Base-by-base conservation (phyloP, 2,113 vertebrate species). In the Strix uralensis region DNA sequence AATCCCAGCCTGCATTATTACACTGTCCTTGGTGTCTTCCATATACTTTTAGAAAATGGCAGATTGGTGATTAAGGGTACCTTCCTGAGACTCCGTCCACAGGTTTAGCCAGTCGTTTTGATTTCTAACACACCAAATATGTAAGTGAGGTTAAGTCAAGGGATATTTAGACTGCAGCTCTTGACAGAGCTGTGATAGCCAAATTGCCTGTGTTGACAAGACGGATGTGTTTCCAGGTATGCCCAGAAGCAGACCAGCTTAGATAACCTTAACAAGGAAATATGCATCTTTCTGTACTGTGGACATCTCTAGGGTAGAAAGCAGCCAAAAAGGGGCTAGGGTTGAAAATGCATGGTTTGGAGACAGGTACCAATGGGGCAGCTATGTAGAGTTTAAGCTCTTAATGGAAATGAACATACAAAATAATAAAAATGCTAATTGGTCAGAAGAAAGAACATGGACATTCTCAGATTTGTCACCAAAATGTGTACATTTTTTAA, bases 121-220 rank as follows among this genome's bases (percentile, higher is more conserved):
- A 7, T 61, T 72, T 46, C 52, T 47, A 19, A 2, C 4, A 1
- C 2, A 26, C 10, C 47, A 49, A n/a, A 32, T 2, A 1, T 0
- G 2, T 30, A 42, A 26, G 40, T 3, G 27, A 51, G 23, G n/a
- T 22, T 15, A 20, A 14, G 22, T 10, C 25, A 40, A 72, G 65
- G 12, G 12, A 20, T 67, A 4, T 36, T 72, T 13, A 17, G 29
- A 22, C 47, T 36, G 32, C 30, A 36, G 38, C 23, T 57, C 51
- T 55, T 66, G n/a, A 20, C 9, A 30, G 46, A 32, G 40, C 54
- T 77, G 49, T 34, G 16, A 3, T 2, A 29, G 66, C 42, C 66
- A 54, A 7, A 27, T 2, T 67, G 40, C 9, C 80, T 17, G 11
- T 23, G 49, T 11, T 47, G 44, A 15, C 63, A 57, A 15, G 11